Base-by-base conservation (phyloP, 2,797 vertebrate genomes). In the Enteromius unitaeniatus region DNA sequence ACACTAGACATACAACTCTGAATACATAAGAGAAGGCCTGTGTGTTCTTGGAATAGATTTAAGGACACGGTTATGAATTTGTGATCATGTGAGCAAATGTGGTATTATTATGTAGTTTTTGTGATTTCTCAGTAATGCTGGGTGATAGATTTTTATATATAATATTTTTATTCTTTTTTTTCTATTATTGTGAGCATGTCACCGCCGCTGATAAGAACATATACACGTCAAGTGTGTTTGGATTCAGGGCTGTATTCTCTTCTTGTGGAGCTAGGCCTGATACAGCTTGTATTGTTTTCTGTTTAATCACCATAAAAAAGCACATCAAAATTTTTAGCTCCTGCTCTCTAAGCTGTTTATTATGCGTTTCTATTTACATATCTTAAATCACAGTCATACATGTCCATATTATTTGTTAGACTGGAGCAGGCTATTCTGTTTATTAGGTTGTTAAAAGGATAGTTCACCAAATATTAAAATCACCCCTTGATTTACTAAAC, bases 21-120 rank as follows among this genome's bases (percentile, higher is more conserved):
- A 82, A 67, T 53, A 67, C 58, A 75, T 55, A 76, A 68, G 9
- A 34, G 64, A 78, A 64, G 7, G 42, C 17, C 28, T 73, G 40
- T 65, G 55, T 21, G 40, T 51, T 62, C 37, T 2, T 26, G 8
- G 14, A 51, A 79, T 40, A 21, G 31, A 13, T 79, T 58, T 9
- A 34, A 53, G 10, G 87, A 87, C 84, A 89, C 89, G 90, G 89
- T 34, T 23, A 89, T 89, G 90, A 88, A n/a, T 23, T 19, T 82
- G 19, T 65, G 34, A 23, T 42, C 78, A 55, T 55, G 53, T 82
- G 70, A 70, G 79, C 60, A 81, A 70, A 81, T 8, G 3, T 74
- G 10, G 4, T 26, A 65, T 47, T 40, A 70, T 45, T 47, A 23
- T 28, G 2, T 2, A 23, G 13, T 15, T 72, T 70, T 47, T 4